Conservation (phyloP, 2,797 vertebrate genomes). For the Esox lucius region DNA sequence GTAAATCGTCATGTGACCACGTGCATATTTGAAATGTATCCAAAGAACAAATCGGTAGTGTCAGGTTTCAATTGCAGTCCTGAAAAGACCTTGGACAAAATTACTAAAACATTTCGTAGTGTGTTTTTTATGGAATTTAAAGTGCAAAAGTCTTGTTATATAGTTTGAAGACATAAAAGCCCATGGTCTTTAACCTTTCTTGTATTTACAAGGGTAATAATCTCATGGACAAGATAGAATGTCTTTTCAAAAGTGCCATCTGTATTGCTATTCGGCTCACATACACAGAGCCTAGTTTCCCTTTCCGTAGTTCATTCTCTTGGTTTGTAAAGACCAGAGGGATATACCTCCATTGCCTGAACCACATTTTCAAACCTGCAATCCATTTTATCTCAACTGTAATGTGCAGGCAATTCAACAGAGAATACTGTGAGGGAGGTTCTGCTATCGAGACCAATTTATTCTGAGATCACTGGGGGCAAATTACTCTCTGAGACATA, state of each 20-base stretch:
- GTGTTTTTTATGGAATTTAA: not conserved
- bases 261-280: conserved; percentile 32
- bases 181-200: not conserved
- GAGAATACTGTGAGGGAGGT: not conserved
- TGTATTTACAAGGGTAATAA: conserved; percentile 11
- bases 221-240: conserved; percentile 23
- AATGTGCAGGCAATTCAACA: not conserved
- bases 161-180: not conserved
- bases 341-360: not conserved
- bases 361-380: conserved; percentile 8
- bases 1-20: not conserved
- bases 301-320: conserved; percentile 25
- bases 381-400: conserved; percentile 31
- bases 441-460: conserved; percentile 6
- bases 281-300: conserved; percentile 26
- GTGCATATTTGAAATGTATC: not conserved
- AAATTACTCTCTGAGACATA: not conserved
- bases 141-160: not conserved
- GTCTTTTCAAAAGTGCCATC: not conserved
- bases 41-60: not conserved
- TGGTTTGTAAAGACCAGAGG: conserved; percentile 29
- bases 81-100: not conserved
- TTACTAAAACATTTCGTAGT: not conserved
- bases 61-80: not conserved
- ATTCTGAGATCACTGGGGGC: not conserved